Evolutionary conservation across 2,888 invertebrate species (phyloP), one percentile per base, ranked within the genome.

Genomic region (Nomada goodeniana): DNA sequence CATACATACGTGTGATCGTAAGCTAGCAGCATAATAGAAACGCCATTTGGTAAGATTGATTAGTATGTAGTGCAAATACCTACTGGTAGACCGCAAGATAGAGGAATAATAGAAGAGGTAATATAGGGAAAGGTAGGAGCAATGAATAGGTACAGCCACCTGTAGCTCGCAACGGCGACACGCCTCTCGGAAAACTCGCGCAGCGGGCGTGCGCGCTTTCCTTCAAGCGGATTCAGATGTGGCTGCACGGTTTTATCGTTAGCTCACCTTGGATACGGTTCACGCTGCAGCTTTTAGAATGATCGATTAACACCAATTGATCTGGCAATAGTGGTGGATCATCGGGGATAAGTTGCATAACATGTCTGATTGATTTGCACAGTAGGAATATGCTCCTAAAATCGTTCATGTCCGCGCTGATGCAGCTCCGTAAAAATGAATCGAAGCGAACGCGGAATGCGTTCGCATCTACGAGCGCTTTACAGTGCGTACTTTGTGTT

Each of bases 91-190:
- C 11, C 2, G n/a, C 18, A 10, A 53, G 20, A 57, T 44, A 44
- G 23, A 36, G 44, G 47, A 44, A 47, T 36, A n/a, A 50, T 23
- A 50, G 57, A 44, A 70, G 36, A 67, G 50, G 63, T 63, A 73
- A 69, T 68, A 26, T 29, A 23, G 20, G 65, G 55, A 70, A 82
- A 59, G 77, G 67, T 77, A 80, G 73, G 72, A 63, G 80, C 72
- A 79, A 80, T 52, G 55, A 18, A 29, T 26, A 57, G 68, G 26
- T 68, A 61, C 75, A 76, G 83, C 87, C 90, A 91, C 91, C 90
- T 90, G 81, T 80, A 80, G 80, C 81, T 82, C 65, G 50, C 11
- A 59, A 85, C 89, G 80, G 86, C 89, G 81, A 89, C 87, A 78
- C 83, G 84, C 83, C 83, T 89, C 84, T 82, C 79, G 76, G 81